Evolutionary conservation across 2,797 vertebrate genomes (phyloP).

Genomic region (Typhlichthys subterraneus): DNA sequence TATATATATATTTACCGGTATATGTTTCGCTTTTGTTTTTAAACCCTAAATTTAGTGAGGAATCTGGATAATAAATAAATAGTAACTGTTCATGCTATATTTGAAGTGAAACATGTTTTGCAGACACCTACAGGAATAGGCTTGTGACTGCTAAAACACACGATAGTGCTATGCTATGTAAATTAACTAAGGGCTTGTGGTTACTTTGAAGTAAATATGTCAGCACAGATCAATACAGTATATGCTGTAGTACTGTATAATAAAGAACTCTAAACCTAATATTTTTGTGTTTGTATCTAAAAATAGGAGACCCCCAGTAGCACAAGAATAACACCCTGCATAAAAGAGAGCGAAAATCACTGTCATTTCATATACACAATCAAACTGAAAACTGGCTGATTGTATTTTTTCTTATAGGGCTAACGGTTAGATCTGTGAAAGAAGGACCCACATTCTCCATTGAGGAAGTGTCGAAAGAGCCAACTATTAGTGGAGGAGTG

Average conservation of each 20-base stretch:
- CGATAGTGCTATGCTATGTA: conserved; percentile 17
- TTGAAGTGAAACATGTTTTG: conserved; percentile 18
- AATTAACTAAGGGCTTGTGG: not conserved
- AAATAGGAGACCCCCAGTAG: not conserved
- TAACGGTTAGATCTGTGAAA: conserved; percentile 24
- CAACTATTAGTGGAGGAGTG: conserved; percentile 58
- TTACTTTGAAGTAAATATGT: not conserved
- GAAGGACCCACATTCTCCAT: conserved; percentile 21
- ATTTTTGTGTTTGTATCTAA: conserved; percentile 13
- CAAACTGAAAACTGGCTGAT: not conserved
- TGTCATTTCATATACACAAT: conserved; percentile 6
- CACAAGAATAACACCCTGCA: not conserved
- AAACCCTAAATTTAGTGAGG: not conserved
- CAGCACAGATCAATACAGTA: too few species aligned
- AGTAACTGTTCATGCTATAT: conserved; percentile 14
- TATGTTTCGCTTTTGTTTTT: conserved; percentile 22
- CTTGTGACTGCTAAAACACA: conserved; percentile 29
- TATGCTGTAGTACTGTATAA: too few species aligned
- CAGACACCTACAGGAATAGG: not conserved
- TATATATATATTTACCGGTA: not conserved
- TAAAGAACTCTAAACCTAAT: not conserved
- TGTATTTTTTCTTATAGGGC: conserved; percentile 14
- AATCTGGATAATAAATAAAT: conserved; percentile 1
- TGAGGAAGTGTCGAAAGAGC: conserved; percentile 61
- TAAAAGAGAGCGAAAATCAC: too few species aligned